A percentile compares a stretch with the other conserved stretches of the same genome.
Conservation (phyloP, 2,888 invertebrate genomes). For the Spatulosminthurus flaviceps region DNA sequence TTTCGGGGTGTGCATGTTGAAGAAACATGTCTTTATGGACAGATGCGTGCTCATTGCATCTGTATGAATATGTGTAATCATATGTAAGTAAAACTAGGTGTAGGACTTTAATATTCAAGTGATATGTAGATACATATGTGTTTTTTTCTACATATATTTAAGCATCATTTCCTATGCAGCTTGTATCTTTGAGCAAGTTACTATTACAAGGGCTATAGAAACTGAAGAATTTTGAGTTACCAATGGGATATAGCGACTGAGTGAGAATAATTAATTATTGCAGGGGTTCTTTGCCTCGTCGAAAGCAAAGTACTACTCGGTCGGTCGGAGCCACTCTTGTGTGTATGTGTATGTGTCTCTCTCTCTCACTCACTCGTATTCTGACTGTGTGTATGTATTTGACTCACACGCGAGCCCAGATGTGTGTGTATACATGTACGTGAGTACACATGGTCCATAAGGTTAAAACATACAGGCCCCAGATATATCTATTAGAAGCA, state of each 20-base stretch:
- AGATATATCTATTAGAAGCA: slow-evolving; percentile 15
- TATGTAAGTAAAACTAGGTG: slow-evolving; percentile 14
- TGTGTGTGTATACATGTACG: slow-evolving; percentile 10
- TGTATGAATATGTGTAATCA: slow-evolving; percentile 5
- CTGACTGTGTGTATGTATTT: background rate
- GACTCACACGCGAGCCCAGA: slow-evolving; percentile 40
- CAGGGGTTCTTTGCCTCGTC: slow-evolving; percentile 44
- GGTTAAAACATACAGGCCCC: background rate
- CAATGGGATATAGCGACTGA: slow-evolving; percentile 50
- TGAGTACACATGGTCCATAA: slow-evolving; percentile 32
- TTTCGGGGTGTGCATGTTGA: slow-evolving; percentile 10
- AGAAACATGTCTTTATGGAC: slow-evolving; percentile 21
- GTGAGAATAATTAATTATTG: slow-evolving; percentile 58
- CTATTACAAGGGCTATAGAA: background rate
- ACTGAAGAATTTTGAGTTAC: slow-evolving; percentile 51
- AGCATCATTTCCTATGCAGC: too few relatives aligned
- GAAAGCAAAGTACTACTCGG: slow-evolving; percentile 38
- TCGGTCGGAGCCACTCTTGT: slow-evolving; percentile 27
- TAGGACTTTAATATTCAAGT: slow-evolving; percentile 17
- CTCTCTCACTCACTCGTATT: background rate
- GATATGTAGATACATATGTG: slow-evolving; percentile 1
- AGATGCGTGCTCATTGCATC: slow-evolving; percentile 27
- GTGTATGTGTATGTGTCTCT: background rate
- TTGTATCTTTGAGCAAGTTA: too few relatives aligned
- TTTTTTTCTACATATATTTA: background rate